phyloP scores from a whole-genome alignment of 2,888 invertebrate species.

The Charanyca ferruginea region DNA sequence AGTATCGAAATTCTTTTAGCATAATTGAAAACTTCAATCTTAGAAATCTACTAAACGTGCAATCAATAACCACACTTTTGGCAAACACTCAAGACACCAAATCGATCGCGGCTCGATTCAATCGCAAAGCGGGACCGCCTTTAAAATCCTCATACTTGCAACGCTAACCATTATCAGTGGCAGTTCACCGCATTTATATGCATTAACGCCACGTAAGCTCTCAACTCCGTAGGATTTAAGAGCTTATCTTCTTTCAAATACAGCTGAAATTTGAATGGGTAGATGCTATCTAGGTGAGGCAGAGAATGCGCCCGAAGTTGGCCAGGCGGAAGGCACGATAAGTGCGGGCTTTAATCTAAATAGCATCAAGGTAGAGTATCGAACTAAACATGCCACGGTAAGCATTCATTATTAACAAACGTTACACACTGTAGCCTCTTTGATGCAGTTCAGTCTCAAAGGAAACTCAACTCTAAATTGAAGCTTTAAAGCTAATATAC shows the following conservation, averaged over 20 bases:
- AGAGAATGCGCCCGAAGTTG: slow-evolving; percentile 79
- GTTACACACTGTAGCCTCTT: slow-evolving; percentile 54
- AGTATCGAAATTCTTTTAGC: slow-evolving; percentile 38
- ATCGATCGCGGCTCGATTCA: slow-evolving; percentile 60
- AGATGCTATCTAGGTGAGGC: slow-evolving; percentile 68
- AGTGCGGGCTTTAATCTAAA: slow-evolving; percentile 88
- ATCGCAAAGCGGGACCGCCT: slow-evolving; percentile 72
- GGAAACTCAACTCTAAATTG: slow-evolving; percentile 17
- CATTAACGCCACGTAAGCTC: slow-evolving; percentile 73
- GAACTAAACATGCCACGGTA: slow-evolving; percentile 71
- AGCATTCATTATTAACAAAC: slow-evolving; percentile 66
- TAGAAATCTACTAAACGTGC: slow-evolving; percentile 32
- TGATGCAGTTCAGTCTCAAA: slow-evolving; percentile 50
- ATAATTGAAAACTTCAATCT: slow-evolving; percentile 55
- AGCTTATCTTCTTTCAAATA: slow-evolving; percentile 70
- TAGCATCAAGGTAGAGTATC: slow-evolving; percentile 79
- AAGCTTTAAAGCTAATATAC: slow-evolving; percentile 24
- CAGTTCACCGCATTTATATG: slow-evolving; percentile 84
- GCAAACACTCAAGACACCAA: slow-evolving; percentile 68
- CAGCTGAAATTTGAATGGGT: slow-evolving; percentile 72
- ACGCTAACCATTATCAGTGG: slow-evolving; percentile 80
- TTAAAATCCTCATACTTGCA: slow-evolving; percentile 76
- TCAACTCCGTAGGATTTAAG: slow-evolving; percentile 57
- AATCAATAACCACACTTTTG: slow-evolving; percentile 64
- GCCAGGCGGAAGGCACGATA: slow-evolving; percentile 85